Conservation (phyloP, 2,888 invertebrate genomes). For the Orthosia gracilis region DNA sequence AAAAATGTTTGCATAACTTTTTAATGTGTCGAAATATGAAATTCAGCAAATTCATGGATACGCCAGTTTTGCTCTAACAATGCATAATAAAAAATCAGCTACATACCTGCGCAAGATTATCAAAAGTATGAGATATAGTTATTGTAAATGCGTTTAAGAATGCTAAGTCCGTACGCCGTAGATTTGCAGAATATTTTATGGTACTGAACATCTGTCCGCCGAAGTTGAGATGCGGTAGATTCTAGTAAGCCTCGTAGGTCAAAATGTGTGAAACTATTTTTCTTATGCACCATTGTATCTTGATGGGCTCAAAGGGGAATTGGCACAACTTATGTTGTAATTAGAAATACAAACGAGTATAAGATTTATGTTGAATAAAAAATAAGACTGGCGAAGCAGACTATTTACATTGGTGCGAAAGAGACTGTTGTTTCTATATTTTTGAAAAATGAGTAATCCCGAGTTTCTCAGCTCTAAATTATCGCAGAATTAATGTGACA, state of each 20-base stretch:
- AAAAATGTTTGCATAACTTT: not conserved
- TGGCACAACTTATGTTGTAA: not conserved
- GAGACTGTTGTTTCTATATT: conserved; percentile 25
- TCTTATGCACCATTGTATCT: conserved; percentile 25
- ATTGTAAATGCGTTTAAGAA: conserved; percentile 30
- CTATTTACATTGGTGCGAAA: conserved; percentile 16
- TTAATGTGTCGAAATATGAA: not conserved
- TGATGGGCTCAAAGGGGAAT: not conserved
- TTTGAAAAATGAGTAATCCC: conserved; percentile 20
- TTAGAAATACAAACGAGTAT: not conserved
- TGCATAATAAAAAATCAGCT: not conserved
- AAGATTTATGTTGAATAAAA: not conserved
- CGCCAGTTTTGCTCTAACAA: conserved; percentile 12
- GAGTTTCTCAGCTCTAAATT: too few relatives aligned
- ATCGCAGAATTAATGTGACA: too few relatives aligned
- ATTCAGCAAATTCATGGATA: too few relatives aligned
- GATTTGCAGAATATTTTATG: conserved; percentile 26
- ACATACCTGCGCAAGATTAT: conserved; percentile 1
- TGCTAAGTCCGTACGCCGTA: conserved; percentile 18
- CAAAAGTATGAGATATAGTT: conserved; percentile 6
- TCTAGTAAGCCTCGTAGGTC: not conserved
- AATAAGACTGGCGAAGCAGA: conserved; percentile 21
- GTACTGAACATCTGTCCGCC: not conserved
- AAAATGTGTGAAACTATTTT: not conserved
- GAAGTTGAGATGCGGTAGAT: not conserved